These are phyloP conservation scores for Strix aluco DNA, from an alignment of 2,113 vertebrate species.

Conservation along the genomic window DNA sequence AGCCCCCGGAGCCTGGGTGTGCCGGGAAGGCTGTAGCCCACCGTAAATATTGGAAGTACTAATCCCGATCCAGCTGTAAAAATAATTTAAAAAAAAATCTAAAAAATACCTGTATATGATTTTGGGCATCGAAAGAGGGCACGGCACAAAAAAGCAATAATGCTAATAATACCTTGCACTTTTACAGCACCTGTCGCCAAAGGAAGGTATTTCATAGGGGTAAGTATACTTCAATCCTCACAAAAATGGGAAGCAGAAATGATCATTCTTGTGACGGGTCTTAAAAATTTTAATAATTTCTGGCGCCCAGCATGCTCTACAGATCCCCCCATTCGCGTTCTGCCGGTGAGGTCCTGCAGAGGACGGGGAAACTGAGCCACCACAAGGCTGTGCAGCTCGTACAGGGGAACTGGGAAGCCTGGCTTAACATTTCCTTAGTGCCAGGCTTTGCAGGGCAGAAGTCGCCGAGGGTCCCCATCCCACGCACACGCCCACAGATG, in stretches of 20 bases:
- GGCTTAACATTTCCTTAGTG: not conserved
- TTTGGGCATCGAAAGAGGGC: not conserved
- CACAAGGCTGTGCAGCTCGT: not conserved
- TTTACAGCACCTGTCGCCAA: not conserved
- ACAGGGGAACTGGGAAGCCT: not conserved
- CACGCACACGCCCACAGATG: not conserved
- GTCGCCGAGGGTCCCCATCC: not conserved
- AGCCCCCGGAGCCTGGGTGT: not conserved
- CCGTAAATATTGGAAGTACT: not conserved
- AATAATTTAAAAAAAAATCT: too few species aligned
- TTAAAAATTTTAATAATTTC: too few species aligned
- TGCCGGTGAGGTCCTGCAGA: not conserved
- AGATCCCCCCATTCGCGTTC: not conserved
- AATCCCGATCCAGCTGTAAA: not conserved
- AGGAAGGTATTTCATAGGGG: accelerated
- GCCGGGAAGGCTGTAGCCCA: not conserved
- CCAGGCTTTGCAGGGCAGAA: not conserved
- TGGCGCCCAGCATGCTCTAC: not conserved
- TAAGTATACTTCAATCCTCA: not conserved
- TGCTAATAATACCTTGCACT: not conserved
- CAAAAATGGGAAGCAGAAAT: not conserved
- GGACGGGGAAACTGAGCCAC: not conserved
- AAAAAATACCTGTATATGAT: accelerated
- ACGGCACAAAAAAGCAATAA: not conserved
- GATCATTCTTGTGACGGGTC: too few species aligned